A percentile compares a stretch with the other conserved stretches of the same genome.
These are phyloP conservation scores for Rhorus exstirpatorius DNA, from an alignment of 2,888 invertebrate genomes.

Conservation along the genomic window DNA sequence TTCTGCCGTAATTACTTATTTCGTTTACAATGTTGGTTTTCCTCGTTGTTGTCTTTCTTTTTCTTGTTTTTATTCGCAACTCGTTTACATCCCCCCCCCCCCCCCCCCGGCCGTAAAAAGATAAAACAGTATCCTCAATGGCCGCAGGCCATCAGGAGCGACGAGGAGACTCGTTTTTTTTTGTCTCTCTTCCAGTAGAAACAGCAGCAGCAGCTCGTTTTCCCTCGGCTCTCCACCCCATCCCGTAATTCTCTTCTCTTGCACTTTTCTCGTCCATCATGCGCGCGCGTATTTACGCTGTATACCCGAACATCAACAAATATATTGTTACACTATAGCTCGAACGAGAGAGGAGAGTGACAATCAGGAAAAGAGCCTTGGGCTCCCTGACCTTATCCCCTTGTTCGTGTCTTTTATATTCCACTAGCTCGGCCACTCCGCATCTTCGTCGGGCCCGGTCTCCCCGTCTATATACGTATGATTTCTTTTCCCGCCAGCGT, in stretches of 20 bases:
- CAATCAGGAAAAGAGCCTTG: constrained; percentile 66
- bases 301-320: neutral
- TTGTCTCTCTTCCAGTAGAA: constrained; percentile 29
- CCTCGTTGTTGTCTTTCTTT: constrained; percentile 17
- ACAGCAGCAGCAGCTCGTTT: constrained; percentile 51
- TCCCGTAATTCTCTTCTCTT: neutral
- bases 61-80: constrained; percentile 31
- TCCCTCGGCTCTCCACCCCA: constrained; percentile 44
- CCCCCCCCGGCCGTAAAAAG: constrained; percentile 32
- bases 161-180: constrained; percentile 47
- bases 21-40: constrained; percentile 17
- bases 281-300: constrained; percentile 5
- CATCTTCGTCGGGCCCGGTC: constrained; percentile 57
- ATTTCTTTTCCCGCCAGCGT: constrained; percentile 26
- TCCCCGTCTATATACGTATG: too few relatives aligned
- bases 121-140: constrained; percentile 47
- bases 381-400: constrained; percentile 67
- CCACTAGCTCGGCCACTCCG: constrained; percentile 33
- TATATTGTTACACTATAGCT: neutral
- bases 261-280: constrained; percentile 35
- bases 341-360: constrained; percentile 19
- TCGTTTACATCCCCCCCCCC: constrained; percentile 21
- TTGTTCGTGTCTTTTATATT: constrained; percentile 63
- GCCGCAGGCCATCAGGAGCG: constrained; percentile 56
- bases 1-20: neutral